Evolutionary conservation across 30 jellyfish, hydroid and myxozoan species (phyloP).

Genomic region (Mastigias papua): DNA sequence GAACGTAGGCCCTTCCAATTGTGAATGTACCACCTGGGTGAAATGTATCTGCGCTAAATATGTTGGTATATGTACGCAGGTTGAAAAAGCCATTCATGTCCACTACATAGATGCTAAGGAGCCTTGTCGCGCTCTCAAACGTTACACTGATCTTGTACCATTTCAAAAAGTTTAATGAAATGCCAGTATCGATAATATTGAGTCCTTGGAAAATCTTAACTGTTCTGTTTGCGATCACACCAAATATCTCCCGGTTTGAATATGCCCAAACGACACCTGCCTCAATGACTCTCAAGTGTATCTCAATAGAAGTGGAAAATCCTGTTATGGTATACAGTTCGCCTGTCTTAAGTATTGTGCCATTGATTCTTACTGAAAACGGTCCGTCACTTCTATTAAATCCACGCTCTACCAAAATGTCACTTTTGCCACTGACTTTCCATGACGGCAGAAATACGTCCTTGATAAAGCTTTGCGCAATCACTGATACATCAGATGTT

Average conservation of each 20-base stretch:
- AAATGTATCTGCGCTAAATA: constrained; percentile 19
- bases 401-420: constrained; percentile 1
- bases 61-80: constrained; percentile 38
- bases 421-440: constrained; percentile 5
- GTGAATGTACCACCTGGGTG: constrained; percentile 65
- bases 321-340: constrained; percentile 41
- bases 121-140: constrained; percentile 17
- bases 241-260: constrained; percentile 18
- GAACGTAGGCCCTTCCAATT: constrained; percentile 17
- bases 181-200: constrained; percentile 42
- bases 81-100: constrained; percentile 54
- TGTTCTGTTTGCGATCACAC: constrained; percentile 32
- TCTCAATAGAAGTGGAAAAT: constrained; percentile 15
- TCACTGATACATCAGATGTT: constrained; percentile 15
- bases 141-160: constrained; percentile 59
- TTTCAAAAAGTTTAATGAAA: not conserved
- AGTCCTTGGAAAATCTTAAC: constrained; percentile 31
- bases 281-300: constrained; percentile 16
- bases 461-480: constrained; percentile 11
- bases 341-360: constrained; percentile 31
- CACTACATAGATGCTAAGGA: constrained; percentile 37
- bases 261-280: constrained; percentile 60
- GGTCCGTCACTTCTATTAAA: constrained; percentile 17
- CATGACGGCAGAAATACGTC: constrained; percentile 39
- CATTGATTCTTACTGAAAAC: constrained; percentile 34